A percentile compares a stretch with the other conserved stretches of the same genome.
phyloP scores from a whole-genome alignment of 2,888 invertebrate species.

The Lochmaea capreae region DNA sequence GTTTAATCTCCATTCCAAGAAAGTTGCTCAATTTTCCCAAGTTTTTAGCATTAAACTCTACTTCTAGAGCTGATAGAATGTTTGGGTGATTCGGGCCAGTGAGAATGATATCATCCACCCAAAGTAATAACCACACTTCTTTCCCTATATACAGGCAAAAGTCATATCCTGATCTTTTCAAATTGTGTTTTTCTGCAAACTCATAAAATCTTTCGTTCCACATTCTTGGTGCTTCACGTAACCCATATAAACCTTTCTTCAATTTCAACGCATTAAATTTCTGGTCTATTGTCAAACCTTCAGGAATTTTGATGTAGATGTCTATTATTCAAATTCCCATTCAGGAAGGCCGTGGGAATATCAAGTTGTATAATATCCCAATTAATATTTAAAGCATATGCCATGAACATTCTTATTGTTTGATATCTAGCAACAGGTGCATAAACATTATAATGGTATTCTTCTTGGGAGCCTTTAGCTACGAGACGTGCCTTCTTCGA shows the following conservation, averaged over 20 bases:
- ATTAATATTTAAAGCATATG: no score
- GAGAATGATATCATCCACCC: constrained; percentile 12
- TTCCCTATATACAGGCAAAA: constrained; percentile 33
- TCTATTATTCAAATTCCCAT: no score
- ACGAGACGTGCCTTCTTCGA: no score
- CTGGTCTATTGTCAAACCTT: constrained; percentile 35
- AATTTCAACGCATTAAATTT: constrained; percentile 40
- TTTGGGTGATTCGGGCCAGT: not conserved
- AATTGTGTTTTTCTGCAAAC: constrained; percentile 35
- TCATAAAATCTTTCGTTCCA: constrained; percentile 39
- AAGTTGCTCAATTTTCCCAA: constrained; percentile 37
- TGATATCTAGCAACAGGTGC: no score
- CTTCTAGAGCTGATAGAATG: constrained; percentile 15
- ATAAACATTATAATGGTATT: no score
- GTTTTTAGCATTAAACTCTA: constrained; percentile 39
- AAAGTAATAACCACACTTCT: constrained; percentile 11
- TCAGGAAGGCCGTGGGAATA: no score
- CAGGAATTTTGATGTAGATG: constrained; percentile 24
- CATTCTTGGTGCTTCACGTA: constrained; percentile 38
- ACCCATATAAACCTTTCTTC: constrained; percentile 45
- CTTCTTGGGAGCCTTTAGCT: no score
- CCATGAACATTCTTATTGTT: no score
- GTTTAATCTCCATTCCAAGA: constrained; percentile 35
- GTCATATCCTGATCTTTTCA: constrained; percentile 34
- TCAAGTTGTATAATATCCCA: no score